Conservation (phyloP, 2,797 vertebrate species). For the Percopsis omiscomaycus region DNA sequence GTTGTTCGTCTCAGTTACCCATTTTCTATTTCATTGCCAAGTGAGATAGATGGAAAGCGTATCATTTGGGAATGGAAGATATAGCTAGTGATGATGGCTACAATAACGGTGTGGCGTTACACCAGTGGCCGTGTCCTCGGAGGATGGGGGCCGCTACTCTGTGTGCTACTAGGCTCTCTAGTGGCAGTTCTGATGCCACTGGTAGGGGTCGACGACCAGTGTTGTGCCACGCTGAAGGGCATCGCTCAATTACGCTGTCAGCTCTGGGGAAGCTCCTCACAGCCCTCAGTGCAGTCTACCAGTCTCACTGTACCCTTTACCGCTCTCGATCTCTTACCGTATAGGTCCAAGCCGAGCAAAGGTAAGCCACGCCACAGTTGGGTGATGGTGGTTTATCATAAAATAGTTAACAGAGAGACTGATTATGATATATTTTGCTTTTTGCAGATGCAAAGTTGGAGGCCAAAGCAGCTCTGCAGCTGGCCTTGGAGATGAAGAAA, state of each 20-base stretch:
- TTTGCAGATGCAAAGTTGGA: slow-evolving; percentile 84
- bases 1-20: slow-evolving; percentile 17
- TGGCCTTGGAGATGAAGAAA: slow-evolving; percentile 94
- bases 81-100: slow-evolving; percentile 64
- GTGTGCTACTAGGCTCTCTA: slow-evolving; percentile 80
- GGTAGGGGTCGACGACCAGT: slow-evolving; percentile 80
- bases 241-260: slow-evolving; percentile 80
- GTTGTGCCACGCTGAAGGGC: slow-evolving; percentile 75
- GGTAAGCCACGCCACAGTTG: slow-evolving; percentile 68
- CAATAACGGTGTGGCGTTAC: slow-evolving; percentile 63
- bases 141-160: slow-evolving; percentile 82
- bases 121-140: slow-evolving; percentile 68
- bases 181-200: slow-evolving; percentile 83
- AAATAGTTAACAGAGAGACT: not conserved
- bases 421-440: slow-evolving; percentile 11
- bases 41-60: slow-evolving; percentile 44
- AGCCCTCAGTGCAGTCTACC: slow-evolving; percentile 75
- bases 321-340: slow-evolving; percentile 79
- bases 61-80: slow-evolving; percentile 47
- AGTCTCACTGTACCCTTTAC: slow-evolving; percentile 86
- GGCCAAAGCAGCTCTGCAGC: slow-evolving; percentile 88
- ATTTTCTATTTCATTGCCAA: slow-evolving; percentile 5
- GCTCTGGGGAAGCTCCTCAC: slow-evolving; percentile 62
- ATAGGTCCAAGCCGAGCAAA: slow-evolving; percentile 80
- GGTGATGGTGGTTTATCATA: not conserved